Evolutionary conservation across 2,888 invertebrate genomes (phyloP).

Genomic region (Drosophila hamatofila): DNA sequence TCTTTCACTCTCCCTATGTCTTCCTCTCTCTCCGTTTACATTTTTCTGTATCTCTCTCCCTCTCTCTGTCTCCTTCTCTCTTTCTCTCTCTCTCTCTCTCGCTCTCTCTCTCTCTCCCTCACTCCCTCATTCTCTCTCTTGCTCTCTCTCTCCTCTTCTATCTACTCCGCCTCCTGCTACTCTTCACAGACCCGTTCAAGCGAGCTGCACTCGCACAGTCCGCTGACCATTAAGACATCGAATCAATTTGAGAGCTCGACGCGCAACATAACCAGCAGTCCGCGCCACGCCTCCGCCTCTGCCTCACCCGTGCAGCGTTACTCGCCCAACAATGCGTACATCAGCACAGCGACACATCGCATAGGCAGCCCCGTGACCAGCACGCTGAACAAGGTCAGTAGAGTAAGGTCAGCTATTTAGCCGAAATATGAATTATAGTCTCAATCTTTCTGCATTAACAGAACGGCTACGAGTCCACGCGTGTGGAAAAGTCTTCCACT

Average conservation of each 20-base stretch:
- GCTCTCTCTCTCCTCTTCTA: neutral
- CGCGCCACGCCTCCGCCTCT: slow-evolving; percentile 83
- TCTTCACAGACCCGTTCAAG: slow-evolving; percentile 83
- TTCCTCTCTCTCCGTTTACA: too few species aligned
- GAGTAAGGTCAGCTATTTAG: neutral
- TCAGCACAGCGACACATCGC: slow-evolving; percentile 85
- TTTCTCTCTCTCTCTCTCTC: too few species aligned
- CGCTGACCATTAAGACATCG: slow-evolving; percentile 84
- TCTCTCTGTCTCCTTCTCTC: too few species aligned
- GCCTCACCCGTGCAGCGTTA: slow-evolving; percentile 84
- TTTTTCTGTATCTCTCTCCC: too few species aligned
- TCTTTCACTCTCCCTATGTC: too few species aligned
- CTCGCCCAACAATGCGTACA: slow-evolving; percentile 87
- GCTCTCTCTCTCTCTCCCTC: too few species aligned
- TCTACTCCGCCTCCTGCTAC: neutral
- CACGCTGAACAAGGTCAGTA: slow-evolving; percentile 63
- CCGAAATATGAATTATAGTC: neutral
- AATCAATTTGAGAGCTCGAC: slow-evolving; percentile 82
- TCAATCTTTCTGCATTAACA: slow-evolving; percentile 9
- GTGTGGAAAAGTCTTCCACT: slow-evolving; percentile 86
- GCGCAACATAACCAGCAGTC: slow-evolving; percentile 82
- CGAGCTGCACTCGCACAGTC: slow-evolving; percentile 84
- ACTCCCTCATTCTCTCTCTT: too few species aligned
- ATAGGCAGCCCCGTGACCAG: slow-evolving; percentile 84
- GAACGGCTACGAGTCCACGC: slow-evolving; percentile 83